These are phyloP conservation scores for Pilophorus perplexus DNA, from an alignment of 2,888 invertebrate genomes.

Conservation along the genomic window DNA sequence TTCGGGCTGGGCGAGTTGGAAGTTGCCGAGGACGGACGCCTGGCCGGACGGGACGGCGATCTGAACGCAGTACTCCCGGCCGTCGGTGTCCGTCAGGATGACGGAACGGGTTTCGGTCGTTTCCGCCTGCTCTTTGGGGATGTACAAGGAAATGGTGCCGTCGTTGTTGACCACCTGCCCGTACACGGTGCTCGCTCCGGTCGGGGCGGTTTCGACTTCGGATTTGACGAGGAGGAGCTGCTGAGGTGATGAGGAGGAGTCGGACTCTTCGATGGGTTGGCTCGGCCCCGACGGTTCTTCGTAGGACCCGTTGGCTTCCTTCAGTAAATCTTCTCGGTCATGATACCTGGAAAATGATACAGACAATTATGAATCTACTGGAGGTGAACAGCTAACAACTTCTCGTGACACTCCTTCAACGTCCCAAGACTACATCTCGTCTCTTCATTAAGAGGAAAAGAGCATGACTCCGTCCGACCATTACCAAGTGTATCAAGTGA, in stretches of 20 bases:
- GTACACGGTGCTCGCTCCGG: background rate
- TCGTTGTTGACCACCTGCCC: slow-evolving; percentile 3
- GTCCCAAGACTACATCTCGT: no score
- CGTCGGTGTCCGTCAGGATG: slow-evolving; percentile 16
- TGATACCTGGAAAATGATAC: slow-evolving; percentile 10
- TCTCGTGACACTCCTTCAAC: no score
- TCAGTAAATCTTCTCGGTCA: slow-evolving; percentile 8
- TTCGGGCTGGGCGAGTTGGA: background rate
- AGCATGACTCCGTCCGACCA: no score
- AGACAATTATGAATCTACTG: background rate
- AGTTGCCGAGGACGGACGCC: background rate
- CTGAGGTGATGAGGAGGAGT: background rate
- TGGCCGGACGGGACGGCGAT: slow-evolving; percentile 2
- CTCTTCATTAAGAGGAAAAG: no score
- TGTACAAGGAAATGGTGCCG: slow-evolving; percentile 8
- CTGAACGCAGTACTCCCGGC: slow-evolving; percentile 22
- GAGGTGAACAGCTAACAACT: no score
- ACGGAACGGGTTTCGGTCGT: slow-evolving; percentile 16
- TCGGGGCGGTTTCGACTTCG: background rate
- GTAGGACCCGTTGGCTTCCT: background rate
- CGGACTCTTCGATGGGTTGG: no score
- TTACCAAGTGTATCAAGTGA: no score
- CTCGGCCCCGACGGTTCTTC: no score
- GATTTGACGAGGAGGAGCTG: background rate
- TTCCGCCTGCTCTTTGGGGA: background rate